Base-by-base conservation (phyloP, 92 coral and sea anemone genomes). In the Epizoanthus scotinus region DNA sequence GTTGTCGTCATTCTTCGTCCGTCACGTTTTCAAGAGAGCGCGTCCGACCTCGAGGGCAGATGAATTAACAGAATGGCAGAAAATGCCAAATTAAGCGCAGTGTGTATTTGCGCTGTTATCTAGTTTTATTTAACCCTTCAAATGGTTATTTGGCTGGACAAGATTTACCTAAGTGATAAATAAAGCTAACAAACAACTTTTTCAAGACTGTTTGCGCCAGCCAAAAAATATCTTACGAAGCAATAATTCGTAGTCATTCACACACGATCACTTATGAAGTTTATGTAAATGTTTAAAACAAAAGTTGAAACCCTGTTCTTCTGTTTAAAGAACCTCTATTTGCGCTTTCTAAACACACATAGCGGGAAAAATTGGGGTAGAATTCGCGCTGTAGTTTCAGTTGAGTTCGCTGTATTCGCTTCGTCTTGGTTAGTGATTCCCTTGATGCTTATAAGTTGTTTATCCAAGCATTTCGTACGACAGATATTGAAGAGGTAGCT, bases 41-140 rank as follows among this genome's bases (percentile, higher is more conserved):
- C 31, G n/a, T 15, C 20, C 40, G 57, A 31, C 66, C 79, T 56
- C 40, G 34, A 75, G 81, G 81, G 81, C 68, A 58, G 50, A 34
- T 29, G 40, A 75, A 75, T 59, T 59, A 75, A 25, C 34, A 22
- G 22, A 57, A 58, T 75, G 34, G 25, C 57, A 1, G 70, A 40
- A n/a, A 64, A 34, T 64, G 19, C 40, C 31, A 21, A 47, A 47
- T 47, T 47, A 47, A 47, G 52, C 52, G 52, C 52, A 47, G 52
- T 47, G 52, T 9, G 52, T 47, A 47, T 47, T 47, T 47, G 52
- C 52, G 52, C 14, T 47, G 52, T 47, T 12, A 47, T 47, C 52
- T 47, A 40, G 55, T 18, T 25, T 31, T 22, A 59, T 34, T 36
- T 36, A 17, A 34, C 8, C 12, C 69, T 20, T 34, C 40, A 49